Base-by-base conservation (phyloP, 2,113 vertebrate species). In the Perca schrenkii region DNA sequence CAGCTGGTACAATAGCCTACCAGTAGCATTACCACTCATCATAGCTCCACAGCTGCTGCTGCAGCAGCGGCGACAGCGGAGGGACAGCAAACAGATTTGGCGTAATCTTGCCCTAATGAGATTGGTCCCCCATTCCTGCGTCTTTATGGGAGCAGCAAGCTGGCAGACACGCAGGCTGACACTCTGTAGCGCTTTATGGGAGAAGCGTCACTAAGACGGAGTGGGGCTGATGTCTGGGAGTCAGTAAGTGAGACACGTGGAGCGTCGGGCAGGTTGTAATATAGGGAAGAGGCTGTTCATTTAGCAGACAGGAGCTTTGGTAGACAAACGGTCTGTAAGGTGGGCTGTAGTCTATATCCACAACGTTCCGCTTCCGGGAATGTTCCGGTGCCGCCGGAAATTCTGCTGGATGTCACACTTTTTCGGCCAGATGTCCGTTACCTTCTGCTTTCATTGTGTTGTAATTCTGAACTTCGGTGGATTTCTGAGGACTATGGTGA, bases 21-120 rank as follows among this genome's bases (percentile, higher is more conserved):
- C 86, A 82, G 79, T 77, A 79, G 89, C 77, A 46, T 82, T 76
- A 74, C 70, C 82, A 43, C 84, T 85, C 84, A 67, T 80, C 84
- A 54, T 64, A 76, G 84, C 83, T 57, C 53, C 54, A 5, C 86
- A 69, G 74, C 84, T 75, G 79, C 85, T 36, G 89, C 69, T 31
- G 68, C 67, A 36, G 75, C 82, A 14, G 67, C 78, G 28, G 80
- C 84, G 70, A 82, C 54, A 74, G 89, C 90, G 77, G 73, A 56
- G 63, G 88, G 90, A 94, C 94, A 92, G 94, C 90, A 93, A 93
- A 92, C 94, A 95, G 94, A 95, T 95, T 95, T 93, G 91, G 83
- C 89, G 89, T 94, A 94, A 95, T 95, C 93, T 91, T 92, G 90
- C 91, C 84, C 91, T 95, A 95, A 95, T 94, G 93, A 94, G 94